Evolutionary conservation across 1,140 invertebrate species (phyloP).

Genomic region (Nasonia giraulti): DNA sequence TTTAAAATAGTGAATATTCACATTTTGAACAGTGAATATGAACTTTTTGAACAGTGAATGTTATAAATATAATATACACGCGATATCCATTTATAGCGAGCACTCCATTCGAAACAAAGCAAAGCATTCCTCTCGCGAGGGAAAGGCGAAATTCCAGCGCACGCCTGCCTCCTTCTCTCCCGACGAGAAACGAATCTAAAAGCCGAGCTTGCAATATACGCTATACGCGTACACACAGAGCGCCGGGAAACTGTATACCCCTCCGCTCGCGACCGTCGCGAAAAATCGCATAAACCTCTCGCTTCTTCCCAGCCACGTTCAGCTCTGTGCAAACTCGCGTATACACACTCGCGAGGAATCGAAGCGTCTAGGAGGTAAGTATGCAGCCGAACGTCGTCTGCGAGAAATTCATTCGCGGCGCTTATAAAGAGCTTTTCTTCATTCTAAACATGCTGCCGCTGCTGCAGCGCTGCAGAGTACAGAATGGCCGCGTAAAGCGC

Average conservation of each 20-base stretch:
- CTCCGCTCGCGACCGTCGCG: background rate
- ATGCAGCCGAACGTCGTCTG: background rate
- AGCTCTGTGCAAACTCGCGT: background rate
- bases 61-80: too few relatives aligned
- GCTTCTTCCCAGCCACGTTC: too few relatives aligned
- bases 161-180: too few relatives aligned
- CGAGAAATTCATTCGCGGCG: conserved; percentile 4
- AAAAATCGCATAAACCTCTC: too few relatives aligned
- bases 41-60: too few relatives aligned
- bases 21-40: too few relatives aligned
- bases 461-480: too few relatives aligned
- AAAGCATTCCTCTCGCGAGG: background rate
- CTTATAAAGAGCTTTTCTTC: conserved; percentile 40
- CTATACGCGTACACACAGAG: background rate
- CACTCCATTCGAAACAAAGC: too few relatives aligned
- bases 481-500: conserved; percentile 10
- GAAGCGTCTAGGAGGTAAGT: background rate
- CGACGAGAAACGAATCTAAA: too few relatives aligned
- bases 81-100: too few relatives aligned
- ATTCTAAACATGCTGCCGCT: background rate
- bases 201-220: too few relatives aligned
- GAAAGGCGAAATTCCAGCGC: background rate
- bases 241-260: background rate
- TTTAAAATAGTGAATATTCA: too few relatives aligned
- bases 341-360: background rate